These are phyloP conservation scores for Oryzias curvinotus DNA, from an alignment of 2,113 vertebrate genomes.

Conservation along the genomic window DNA sequence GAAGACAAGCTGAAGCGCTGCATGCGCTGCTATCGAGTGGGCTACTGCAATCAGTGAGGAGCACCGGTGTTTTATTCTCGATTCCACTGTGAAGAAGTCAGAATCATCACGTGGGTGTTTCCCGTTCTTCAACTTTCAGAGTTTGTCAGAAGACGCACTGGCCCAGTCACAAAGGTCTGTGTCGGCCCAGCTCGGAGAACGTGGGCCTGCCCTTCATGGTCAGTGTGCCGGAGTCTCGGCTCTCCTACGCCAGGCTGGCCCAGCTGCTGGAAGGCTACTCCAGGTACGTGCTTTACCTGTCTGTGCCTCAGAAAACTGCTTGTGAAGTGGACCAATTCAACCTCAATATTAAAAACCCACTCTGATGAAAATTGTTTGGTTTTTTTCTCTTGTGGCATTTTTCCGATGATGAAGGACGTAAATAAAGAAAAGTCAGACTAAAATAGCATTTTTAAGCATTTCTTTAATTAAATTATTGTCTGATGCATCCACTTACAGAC, in stretches of 20 bases:
- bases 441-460: too few relatives aligned
- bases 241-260: conserved; percentile 87
- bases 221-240: conserved; percentile 90
- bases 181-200: conserved; percentile 85
- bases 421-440: too few relatives aligned
- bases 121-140: conserved; percentile 60
- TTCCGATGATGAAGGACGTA: too few relatives aligned
- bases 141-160: conserved; percentile 93
- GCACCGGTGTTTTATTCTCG: background rate
- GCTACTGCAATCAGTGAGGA: conserved; percentile 98
- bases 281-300: conserved; percentile 73
- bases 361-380: too few relatives aligned
- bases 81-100: background rate
- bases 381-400: too few relatives aligned
- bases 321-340: too few relatives aligned
- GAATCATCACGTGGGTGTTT: background rate
- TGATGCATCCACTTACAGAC: too few relatives aligned
- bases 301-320: background rate
- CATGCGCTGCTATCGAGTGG: conserved; percentile 94
- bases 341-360: too few relatives aligned
- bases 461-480: too few relatives aligned
- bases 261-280: conserved; percentile 94
- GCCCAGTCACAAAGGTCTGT: conserved; percentile 88
- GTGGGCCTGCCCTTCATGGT: conserved; percentile 95
- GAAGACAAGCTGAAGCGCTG: conserved; percentile 95